phyloP scores from a whole-genome alignment of 2,888 invertebrate genomes.

The Cephus pygmeus region DNA sequence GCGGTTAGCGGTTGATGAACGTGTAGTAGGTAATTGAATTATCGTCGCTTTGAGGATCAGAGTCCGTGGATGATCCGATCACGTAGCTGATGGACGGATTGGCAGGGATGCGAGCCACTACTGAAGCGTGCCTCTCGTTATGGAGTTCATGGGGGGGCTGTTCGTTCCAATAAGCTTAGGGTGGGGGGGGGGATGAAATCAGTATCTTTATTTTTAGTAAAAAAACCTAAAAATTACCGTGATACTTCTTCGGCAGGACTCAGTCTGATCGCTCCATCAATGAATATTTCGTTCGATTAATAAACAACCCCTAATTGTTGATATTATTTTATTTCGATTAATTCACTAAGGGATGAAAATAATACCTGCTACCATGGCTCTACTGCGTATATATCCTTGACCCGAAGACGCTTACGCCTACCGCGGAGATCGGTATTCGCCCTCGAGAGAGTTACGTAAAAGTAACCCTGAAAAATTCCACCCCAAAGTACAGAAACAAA shows the following conservation, averaged over 20 bases:
- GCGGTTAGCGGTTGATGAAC: conserved; percentile 61
- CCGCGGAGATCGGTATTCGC: conserved; percentile 15
- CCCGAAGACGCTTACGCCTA: conserved; percentile 21
- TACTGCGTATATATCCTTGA: background rate
- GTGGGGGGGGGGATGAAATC: background rate
- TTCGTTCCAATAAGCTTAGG: background rate
- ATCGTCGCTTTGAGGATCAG: conserved; percentile 66
- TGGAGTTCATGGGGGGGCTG: background rate
- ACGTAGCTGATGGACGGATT: conserved; percentile 62
- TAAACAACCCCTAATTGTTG: background rate
- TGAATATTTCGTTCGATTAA: background rate
- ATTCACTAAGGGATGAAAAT: background rate
- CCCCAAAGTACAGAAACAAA: conserved; percentile 26
- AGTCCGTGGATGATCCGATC: conserved; percentile 64
- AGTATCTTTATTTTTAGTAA: background rate
- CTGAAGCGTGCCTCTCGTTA: conserved; percentile 31
- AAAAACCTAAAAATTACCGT: background rate
- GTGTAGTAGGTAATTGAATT: conserved; percentile 63
- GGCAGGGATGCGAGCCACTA: conserved; percentile 62
- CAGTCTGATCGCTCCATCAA: background rate
- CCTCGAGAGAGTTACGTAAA: background rate
- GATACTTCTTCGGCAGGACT: background rate
- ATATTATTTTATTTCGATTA: background rate
- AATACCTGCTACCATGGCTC: background rate
- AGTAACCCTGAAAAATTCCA: background rate